Evolutionary conservation across 2,797 vertebrate species (phyloP).

Genomic region (Enteromius trimaculatus): DNA sequence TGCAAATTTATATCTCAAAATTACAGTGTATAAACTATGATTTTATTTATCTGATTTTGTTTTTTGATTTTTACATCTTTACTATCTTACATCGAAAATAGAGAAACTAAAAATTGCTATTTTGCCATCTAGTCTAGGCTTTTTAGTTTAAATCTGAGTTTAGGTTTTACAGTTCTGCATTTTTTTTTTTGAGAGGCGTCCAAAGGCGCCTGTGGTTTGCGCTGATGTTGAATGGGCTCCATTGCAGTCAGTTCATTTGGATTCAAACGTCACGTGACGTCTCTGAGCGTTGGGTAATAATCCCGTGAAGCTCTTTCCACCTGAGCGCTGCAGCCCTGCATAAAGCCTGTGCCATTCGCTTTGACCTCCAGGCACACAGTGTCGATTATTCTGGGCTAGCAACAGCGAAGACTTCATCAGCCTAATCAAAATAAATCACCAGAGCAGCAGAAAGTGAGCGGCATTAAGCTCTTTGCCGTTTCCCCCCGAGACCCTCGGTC

Average conservation of each 20-base stretch:
- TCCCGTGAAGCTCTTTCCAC: background rate
- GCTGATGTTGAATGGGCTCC: constrained; percentile 36
- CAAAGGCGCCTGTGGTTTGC: background rate
- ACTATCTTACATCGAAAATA: no score
- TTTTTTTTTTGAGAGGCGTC: background rate
- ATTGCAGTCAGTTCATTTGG: background rate
- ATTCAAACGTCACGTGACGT: background rate
- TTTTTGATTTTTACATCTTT: background rate
- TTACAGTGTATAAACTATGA: no score
- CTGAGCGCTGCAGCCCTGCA: background rate
- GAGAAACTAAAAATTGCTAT: background rate
- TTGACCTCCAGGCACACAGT: constrained; percentile 76
- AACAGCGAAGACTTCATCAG: constrained; percentile 77
- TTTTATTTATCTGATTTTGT: no score
- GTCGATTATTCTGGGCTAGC: constrained; percentile 78
- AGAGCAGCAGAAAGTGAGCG: constrained; percentile 80
- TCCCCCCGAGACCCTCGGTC: constrained; percentile 64
- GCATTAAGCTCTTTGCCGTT: constrained; percentile 69
- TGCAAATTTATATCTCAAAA: no score
- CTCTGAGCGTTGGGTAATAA: background rate
- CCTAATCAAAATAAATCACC: constrained; percentile 84
- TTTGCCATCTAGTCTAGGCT: background rate
- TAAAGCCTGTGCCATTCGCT: constrained; percentile 63
- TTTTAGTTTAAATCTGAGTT: background rate
- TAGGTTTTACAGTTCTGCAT: background rate